Conservation (phyloP, 2,113 vertebrate genomes). For the Neopipo cinnamomea region DNA sequence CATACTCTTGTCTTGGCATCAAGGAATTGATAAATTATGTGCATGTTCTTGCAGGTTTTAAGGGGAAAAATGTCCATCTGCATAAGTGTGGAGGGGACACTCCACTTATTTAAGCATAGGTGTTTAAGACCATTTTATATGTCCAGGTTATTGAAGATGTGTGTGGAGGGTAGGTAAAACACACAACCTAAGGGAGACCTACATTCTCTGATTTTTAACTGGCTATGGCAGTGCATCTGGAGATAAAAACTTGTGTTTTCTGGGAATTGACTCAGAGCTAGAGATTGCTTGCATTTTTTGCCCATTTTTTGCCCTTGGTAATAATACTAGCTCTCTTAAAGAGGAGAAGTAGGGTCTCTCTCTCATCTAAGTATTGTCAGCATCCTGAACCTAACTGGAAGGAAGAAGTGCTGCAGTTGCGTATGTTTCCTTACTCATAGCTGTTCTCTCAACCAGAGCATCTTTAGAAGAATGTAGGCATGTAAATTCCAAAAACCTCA, state of each 20-base stretch:
- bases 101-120: neutral
- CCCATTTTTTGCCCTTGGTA: neutral
- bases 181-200: neutral
- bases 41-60: neutral
- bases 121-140: neutral
- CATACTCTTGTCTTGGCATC: neutral
- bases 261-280: neutral
- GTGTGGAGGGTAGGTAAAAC: neutral
- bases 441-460: neutral
- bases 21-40: neutral
- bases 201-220: neutral
- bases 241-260: neutral
- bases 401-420: neutral
- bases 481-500: neutral
- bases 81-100: neutral
- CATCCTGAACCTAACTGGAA: neutral
- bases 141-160: neutral
- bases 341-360: neutral
- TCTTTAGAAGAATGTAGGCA: neutral
- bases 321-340: neutral
- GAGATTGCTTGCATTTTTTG: neutral
- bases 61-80: neutral
- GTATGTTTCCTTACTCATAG: neutral
- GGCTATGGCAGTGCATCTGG: neutral
- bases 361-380: neutral